Conservation (phyloP, 2,113 vertebrate genomes). For the Bombycilla garrulus region DNA sequence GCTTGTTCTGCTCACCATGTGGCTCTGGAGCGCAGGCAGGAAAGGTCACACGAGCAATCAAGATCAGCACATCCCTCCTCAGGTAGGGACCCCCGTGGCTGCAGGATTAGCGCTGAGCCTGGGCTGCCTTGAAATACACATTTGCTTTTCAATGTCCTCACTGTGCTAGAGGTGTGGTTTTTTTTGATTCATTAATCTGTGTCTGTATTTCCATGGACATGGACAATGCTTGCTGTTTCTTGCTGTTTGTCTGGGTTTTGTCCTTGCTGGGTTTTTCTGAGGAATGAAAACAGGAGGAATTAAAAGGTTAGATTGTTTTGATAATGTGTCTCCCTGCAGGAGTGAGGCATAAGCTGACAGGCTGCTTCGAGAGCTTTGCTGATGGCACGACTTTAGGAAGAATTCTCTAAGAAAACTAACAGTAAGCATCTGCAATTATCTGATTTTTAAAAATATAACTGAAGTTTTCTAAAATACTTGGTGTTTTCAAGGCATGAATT, state of each 20-base stretch:
- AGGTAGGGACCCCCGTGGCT: conserved; percentile 48
- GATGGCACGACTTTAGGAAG: background rate
- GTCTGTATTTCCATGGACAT: background rate
- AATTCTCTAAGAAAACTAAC: background rate
- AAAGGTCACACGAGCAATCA: conserved; percentile 63
- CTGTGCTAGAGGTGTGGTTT: background rate
- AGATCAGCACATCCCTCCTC: conserved; percentile 26
- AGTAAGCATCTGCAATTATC: background rate
- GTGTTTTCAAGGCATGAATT: background rate
- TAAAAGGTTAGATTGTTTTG: conserved; percentile 34
- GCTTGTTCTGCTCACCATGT: conserved; percentile 59
- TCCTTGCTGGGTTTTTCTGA: background rate
- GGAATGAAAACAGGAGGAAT: background rate
- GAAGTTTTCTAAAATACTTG: background rate
- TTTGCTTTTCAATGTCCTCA: background rate
- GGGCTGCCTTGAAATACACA: background rate
- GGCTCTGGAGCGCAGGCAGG: conserved; percentile 40
- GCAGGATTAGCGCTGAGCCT: background rate
- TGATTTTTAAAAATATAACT: background rate
- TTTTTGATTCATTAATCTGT: background rate
- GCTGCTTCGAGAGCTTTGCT: background rate
- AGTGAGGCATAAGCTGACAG: background rate
- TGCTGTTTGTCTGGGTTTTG: background rate
- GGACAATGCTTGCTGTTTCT: background rate
- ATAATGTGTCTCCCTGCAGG: background rate